Evolutionary conservation across 2,888 invertebrate genomes (phyloP).

Genomic region (Meghimatium bilineatum): DNA sequence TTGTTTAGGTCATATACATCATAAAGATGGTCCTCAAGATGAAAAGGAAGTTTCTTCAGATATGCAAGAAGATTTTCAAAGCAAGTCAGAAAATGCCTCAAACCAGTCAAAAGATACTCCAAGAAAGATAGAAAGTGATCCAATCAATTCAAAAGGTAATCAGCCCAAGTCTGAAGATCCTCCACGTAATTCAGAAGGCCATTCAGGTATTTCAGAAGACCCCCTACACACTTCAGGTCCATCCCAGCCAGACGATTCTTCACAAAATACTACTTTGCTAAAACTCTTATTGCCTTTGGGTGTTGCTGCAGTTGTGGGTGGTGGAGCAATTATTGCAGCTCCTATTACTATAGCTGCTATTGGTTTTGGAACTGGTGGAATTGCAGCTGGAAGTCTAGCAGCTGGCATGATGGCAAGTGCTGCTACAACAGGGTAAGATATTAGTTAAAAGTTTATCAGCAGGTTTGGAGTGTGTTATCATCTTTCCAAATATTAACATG

Average conservation of each 20-base stretch:
- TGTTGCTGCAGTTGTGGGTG: background rate
- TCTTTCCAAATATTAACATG: too few relatives aligned
- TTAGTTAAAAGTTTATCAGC: too few relatives aligned
- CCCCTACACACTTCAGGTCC: background rate
- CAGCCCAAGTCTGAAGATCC: too few relatives aligned
- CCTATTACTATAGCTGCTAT: background rate
- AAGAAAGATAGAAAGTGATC: too few relatives aligned
- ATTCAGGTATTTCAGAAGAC: background rate
- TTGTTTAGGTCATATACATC: too few relatives aligned
- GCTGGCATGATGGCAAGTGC: conserved; percentile 6
- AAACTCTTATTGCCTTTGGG: too few relatives aligned
- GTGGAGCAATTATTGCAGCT: background rate
- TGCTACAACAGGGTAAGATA: conserved; percentile 4
- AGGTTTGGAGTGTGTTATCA: too few relatives aligned
- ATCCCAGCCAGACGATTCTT: background rate
- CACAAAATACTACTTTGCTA: too few relatives aligned
- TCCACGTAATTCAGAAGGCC: background rate
- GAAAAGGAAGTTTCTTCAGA: too few relatives aligned
- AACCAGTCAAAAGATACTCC: too few relatives aligned
- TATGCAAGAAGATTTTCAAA: background rate
- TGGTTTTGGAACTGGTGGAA: conserved; percentile 17
- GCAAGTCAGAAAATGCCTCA: background rate
- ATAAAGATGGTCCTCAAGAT: too few relatives aligned
- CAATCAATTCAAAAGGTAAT: too few relatives aligned
- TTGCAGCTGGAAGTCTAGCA: conserved; percentile 21